Conservation (phyloP, 2,797 vertebrate genomes). For the Poliocrania exsul region DNA sequence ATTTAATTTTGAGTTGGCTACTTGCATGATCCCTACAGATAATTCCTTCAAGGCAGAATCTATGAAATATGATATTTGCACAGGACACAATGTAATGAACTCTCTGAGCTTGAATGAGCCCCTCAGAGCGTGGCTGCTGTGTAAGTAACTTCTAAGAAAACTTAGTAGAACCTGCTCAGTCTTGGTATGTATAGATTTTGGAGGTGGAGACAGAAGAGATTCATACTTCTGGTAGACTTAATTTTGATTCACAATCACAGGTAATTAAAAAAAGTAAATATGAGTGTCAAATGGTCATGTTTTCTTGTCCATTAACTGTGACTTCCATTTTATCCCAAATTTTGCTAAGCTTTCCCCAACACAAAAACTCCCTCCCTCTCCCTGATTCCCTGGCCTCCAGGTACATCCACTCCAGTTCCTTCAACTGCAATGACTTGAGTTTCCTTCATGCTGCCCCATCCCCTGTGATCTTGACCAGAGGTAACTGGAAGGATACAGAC, state of each 20-base stretch:
- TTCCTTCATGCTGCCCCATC: not conserved
- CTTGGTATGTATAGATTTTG: not conserved
- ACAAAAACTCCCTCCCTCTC: not conserved
- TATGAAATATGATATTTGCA: not conserved
- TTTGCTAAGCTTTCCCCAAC: not conserved
- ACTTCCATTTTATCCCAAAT: not conserved
- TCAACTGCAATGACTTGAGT: not conserved
- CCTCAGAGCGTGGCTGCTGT: not conserved
- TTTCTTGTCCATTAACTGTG: not conserved
- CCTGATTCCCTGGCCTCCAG: not conserved
- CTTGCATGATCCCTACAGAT: not conserved
- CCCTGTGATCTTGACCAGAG: not conserved
- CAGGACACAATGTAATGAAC: not conserved
- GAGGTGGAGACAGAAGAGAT: not conserved
- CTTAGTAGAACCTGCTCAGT: not conserved
- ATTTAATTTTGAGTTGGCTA: not conserved
- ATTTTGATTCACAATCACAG: not conserved
- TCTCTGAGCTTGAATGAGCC: not conserved
- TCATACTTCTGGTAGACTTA: not conserved
- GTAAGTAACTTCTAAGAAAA: not conserved
- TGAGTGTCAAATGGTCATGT: not conserved
- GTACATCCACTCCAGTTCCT: not conserved
- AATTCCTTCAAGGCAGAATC: not conserved
- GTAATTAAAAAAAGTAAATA: not conserved
- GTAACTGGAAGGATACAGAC: not conserved